Evolutionary conservation across 2,888 invertebrate species (phyloP).

Genomic region (Panopea generosa): DNA sequence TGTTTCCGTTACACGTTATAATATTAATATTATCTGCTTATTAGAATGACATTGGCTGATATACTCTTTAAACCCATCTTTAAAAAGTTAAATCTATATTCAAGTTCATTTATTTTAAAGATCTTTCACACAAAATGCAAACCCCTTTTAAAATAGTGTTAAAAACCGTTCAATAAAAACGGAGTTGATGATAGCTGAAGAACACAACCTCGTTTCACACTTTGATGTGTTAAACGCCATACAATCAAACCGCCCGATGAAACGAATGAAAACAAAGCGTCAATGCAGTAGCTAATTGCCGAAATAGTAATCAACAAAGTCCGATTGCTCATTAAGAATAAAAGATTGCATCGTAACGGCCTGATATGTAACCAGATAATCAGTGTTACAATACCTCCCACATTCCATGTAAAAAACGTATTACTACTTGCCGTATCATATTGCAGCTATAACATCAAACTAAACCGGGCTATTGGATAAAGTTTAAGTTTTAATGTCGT

Average conservation of each 20-base stretch:
- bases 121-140: no score
- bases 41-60: no score
- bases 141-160: no score
- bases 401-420: conserved; percentile 5
- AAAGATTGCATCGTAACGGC: conserved; percentile 16
- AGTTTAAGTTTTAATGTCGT: no score
- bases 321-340: conserved; percentile 29
- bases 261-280: conserved; percentile 26
- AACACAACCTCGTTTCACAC: conserved; percentile 1
- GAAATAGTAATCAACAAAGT: conserved; percentile 20
- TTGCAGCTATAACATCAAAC: conserved; percentile 8
- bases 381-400: conserved; percentile 30
- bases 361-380: conserved; percentile 19
- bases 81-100: no score
- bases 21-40: no score
- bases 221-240: conserved; percentile 33
- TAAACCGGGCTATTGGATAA: no score
- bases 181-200: not conserved
- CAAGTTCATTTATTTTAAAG: no score
- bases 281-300: conserved; percentile 31
- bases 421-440: conserved; percentile 12
- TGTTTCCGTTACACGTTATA: no score
- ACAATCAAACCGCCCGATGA: conserved; percentile 19
- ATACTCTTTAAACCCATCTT: no score
- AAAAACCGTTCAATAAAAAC: no score